phyloP scores from a whole-genome alignment of 2,113 vertebrate species.

The Eubucco bourcierii region DNA sequence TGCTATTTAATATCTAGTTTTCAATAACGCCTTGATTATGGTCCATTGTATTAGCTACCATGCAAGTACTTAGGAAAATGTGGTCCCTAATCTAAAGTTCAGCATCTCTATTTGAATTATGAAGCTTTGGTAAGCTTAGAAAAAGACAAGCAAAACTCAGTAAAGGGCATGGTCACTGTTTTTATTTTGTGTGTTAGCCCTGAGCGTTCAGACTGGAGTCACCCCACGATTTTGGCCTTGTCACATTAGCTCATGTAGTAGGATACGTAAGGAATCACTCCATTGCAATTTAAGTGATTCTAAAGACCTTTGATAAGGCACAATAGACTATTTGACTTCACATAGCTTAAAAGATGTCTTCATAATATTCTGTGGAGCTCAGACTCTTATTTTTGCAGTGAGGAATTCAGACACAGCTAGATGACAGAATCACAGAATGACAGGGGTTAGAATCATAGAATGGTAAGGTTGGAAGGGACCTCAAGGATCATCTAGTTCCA shows the following conservation, averaged over 20 bases:
- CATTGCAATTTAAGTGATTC: not conserved
- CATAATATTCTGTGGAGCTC: not conserved
- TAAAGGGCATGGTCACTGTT: not conserved
- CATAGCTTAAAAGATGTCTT: not conserved
- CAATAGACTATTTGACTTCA: not conserved
- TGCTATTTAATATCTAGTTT: slow-evolving; percentile 42
- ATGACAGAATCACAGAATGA: no score
- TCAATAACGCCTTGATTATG: not conserved
- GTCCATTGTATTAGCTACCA: not conserved
- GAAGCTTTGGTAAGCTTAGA: not conserved
- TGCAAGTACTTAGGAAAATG: not conserved
- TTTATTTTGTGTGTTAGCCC: not conserved
- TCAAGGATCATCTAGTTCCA: no score
- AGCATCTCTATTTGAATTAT: not conserved
- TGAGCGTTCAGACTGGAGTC: not conserved
- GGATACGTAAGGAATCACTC: not conserved
- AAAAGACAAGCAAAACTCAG: not conserved
- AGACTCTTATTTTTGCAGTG: not conserved
- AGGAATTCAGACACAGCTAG: not conserved
- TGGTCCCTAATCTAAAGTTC: not conserved
- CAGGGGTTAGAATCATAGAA: no score
- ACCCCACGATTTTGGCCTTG: not conserved
- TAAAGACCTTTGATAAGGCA: not conserved
- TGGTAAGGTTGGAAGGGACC: no score
- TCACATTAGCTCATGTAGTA: not conserved